Conservation (phyloP, 2,113 vertebrate genomes). For the Entomyzon cyanotis region DNA sequence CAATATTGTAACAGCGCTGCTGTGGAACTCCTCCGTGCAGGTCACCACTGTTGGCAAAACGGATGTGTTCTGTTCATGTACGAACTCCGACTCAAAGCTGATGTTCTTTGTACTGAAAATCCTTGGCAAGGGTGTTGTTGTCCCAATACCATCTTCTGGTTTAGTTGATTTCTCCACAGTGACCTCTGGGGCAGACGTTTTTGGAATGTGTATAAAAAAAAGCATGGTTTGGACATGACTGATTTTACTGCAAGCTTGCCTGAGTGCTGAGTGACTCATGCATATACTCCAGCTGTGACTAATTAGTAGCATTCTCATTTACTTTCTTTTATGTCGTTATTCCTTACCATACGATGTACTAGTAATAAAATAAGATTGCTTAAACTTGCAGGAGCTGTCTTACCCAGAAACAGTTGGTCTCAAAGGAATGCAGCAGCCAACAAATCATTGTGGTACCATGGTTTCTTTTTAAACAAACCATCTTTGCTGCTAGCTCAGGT, state of each 20-base stretch:
- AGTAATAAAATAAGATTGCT: neutral
- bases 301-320: neutral
- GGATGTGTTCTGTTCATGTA: neutral
- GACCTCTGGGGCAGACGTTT: slow-evolving; percentile 23
- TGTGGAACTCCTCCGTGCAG: accelerated
- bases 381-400: neutral
- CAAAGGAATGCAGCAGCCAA: neutral
- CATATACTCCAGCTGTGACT: neutral
- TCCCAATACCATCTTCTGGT: neutral
- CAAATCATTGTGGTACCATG: neutral
- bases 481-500: neutral
- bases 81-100: neutral
- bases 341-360: neutral
- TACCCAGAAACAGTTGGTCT: neutral
- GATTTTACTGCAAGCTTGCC: neutral
- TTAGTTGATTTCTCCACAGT: neutral
- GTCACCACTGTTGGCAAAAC: neutral
- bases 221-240: neutral
- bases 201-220: neutral
- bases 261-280: neutral
- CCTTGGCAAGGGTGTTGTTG: slow-evolving; percentile 62
- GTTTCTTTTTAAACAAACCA: neutral
- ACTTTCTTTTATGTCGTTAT: neutral
- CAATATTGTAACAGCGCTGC: accelerated
- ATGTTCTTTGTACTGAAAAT: slow-evolving; percentile 47